Conservation (phyloP, 2,797 vertebrate genomes). For the Chelidonichthys spinosus region DNA sequence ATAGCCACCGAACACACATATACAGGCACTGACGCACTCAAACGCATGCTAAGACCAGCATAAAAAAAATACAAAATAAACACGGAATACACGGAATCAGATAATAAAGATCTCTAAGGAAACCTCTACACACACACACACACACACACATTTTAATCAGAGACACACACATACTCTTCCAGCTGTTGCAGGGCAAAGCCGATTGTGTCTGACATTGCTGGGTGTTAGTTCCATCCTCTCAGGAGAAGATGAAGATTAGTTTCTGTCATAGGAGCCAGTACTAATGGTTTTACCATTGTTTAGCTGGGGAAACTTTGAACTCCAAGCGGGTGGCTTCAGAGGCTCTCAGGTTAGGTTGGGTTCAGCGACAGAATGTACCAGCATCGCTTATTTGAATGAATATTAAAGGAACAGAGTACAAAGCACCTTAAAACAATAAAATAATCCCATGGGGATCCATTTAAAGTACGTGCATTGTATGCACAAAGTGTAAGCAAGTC, state of each 20-base stretch:
- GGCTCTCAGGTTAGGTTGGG: not conserved
- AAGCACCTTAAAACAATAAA: constrained; percentile 14
- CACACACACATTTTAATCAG: constrained; percentile 55
- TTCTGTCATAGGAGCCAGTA: constrained; percentile 23
- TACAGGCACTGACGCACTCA: not conserved
- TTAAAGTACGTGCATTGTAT: not conserved
- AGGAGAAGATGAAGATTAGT: constrained; percentile 54
- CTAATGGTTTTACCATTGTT: constrained; percentile 23
- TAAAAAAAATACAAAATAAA: not conserved
- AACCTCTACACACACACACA: constrained; percentile 46
- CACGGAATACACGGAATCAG: not conserved
- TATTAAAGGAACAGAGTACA: not conserved
- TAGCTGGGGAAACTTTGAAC: not conserved
- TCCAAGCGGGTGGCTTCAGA: constrained; percentile 12
- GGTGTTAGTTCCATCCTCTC: constrained; percentile 43
- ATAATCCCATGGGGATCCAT: constrained; percentile 5
- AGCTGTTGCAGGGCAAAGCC: constrained; percentile 69
- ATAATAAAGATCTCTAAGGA: constrained; percentile 11
- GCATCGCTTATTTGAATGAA: not conserved
- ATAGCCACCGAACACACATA: constrained; percentile 33
- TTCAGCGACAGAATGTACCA: not conserved
- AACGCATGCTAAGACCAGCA: not conserved
- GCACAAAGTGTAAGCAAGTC: not conserved
- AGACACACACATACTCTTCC: constrained; percentile 41
- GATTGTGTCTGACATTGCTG: constrained; percentile 66